phyloP scores from a whole-genome alignment of 2,888 invertebrate genomes.

The Ommatoiulus sabulosus region DNA sequence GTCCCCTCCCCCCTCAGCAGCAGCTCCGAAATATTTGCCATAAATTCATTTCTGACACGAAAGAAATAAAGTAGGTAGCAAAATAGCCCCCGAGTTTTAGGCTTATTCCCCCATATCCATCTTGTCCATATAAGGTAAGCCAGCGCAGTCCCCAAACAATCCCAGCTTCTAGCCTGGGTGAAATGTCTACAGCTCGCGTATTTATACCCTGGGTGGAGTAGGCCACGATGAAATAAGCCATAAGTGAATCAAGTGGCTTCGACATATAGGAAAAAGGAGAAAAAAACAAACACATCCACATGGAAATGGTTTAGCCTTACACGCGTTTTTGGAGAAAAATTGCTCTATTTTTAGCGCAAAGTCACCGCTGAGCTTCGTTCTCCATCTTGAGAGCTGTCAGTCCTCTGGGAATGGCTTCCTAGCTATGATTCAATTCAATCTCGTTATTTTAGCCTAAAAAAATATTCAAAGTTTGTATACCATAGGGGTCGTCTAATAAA shows the following conservation, averaged over 20 bases:
- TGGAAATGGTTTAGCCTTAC: conserved; percentile 22
- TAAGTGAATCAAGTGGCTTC: conserved; percentile 20
- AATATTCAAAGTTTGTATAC: background rate
- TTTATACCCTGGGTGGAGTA: background rate
- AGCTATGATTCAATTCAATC: background rate
- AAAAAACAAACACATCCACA: conserved; percentile 32
- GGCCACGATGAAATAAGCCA: conserved; percentile 5
- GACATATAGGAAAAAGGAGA: background rate
- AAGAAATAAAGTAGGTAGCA: background rate
- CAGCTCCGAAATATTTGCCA: background rate
- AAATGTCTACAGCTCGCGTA: conserved; percentile 5
- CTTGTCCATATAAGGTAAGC: background rate
- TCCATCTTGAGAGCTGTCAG: background rate
- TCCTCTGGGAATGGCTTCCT: background rate
- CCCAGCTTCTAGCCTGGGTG: background rate
- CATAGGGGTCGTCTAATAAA: no score
- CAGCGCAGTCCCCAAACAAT: background rate
- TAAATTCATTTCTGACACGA: conserved; percentile 16
- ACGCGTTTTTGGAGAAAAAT: background rate
- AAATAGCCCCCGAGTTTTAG: background rate
- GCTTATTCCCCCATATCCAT: background rate
- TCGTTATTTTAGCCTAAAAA: background rate
- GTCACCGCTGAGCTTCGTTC: background rate
- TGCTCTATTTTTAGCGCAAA: background rate
- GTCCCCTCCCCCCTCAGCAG: background rate